These are phyloP conservation scores for Falco punctatus DNA, from an alignment of 2,113 vertebrate species.

Conservation along the genomic window DNA sequence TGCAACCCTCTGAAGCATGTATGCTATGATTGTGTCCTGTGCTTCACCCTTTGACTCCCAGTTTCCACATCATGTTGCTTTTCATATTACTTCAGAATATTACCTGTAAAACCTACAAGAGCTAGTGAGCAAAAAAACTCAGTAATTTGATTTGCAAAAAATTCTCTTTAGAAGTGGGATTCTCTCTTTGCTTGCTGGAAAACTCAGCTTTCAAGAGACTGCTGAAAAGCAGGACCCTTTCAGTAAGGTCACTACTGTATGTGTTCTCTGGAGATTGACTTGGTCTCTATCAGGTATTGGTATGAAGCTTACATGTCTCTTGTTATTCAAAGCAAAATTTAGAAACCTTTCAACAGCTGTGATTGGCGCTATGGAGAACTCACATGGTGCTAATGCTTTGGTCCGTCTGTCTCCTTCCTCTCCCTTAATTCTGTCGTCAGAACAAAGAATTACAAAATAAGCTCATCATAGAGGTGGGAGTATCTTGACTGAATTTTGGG, in stretches of 20 bases:
- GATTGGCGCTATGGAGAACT: neutral
- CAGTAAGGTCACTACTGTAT: neutral
- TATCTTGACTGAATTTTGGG: neutral
- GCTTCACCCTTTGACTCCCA: neutral
- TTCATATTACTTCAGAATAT: neutral
- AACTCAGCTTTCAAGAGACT: neutral
- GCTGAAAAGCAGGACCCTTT: neutral
- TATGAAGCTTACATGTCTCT: neutral
- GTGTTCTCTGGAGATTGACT: neutral
- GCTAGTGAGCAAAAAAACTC: neutral
- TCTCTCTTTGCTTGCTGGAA: neutral
- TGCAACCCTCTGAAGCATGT: no score
- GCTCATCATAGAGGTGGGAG: neutral
- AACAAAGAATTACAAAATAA: neutral
- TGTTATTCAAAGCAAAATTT: neutral
- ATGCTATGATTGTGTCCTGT: neutral
- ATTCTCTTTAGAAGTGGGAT: neutral
- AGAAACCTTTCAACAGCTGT: neutral
- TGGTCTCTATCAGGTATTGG: neutral
- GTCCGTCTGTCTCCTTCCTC: neutral
- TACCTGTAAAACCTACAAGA: neutral
- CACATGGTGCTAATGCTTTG: fast-evolving
- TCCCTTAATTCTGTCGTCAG: neutral
- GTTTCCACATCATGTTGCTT: neutral
- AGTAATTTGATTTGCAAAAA: neutral